Evolutionary conservation across 2,888 invertebrate genomes (phyloP), one percentile per base, ranked within the genome.

Genomic region (Parelbella ahira): DNA sequence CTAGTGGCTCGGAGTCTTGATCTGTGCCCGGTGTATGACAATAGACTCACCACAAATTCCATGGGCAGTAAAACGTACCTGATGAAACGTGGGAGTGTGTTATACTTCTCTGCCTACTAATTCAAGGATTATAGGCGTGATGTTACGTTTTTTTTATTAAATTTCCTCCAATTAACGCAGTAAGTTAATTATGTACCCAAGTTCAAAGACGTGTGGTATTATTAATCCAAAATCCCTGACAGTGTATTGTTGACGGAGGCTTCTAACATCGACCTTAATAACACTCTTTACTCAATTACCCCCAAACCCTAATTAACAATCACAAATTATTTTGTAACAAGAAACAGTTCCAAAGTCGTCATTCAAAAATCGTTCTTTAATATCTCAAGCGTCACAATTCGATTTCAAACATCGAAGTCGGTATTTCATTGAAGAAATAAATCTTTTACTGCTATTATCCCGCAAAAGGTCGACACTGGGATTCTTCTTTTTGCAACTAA

Each of bases 391-490:
- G 15, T 15, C 2, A 27, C 20, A 37, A 37, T 37, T 37, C 6
- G 21, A 37, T 21, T 23, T 34, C 15, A 27, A 41, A 27, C 15
- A 34, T 23, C 13, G n/a, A 10, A 7, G 2, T 23, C 68, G 59
- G 67, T 71, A 66, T 65, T 68, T 68, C 68, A 62, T 62, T 60
- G 58, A 57, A 67, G 56, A 64, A 63, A 79, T 80, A 72, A 78
- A 80, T 80, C 76, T 73, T 68, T 61, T 54, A 53, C 53, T 62
- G 54, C 53, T 51, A 54, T 53, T 58, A 56, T 57, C 61, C 68
- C 67, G 70, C 73, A 66, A 68, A 68, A 67, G 71, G 67, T 67
- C 62, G 58, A 60, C 58, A 54, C 56, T 56, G 51, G 58, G 56
- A 54, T 51, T 65, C 61, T 59, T 59, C 66, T 77, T 80, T 79